phyloP scores from a whole-genome alignment of 2,797 vertebrate genomes.

The Squalus acanthias region DNA sequence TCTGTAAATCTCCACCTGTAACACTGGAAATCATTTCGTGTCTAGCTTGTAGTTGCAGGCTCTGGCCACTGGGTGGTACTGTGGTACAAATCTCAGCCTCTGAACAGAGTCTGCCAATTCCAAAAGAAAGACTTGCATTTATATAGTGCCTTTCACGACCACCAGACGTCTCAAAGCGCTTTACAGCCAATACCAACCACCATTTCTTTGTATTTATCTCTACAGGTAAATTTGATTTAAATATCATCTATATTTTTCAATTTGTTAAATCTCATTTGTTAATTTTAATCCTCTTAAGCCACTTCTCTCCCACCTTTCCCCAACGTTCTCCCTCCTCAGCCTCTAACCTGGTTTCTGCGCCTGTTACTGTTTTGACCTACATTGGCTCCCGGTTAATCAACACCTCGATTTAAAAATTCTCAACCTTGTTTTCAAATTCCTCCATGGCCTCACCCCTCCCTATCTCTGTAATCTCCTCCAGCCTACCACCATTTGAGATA shows the following conservation, averaged over 20 bases:
- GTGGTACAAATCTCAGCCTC: neutral
- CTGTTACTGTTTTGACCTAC: no score
- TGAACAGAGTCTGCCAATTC: neutral
- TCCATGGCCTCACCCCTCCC: no score
- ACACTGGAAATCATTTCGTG: neutral
- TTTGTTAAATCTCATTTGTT: neutral
- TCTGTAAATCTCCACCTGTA: neutral
- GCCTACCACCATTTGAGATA: no score
- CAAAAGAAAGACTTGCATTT: no score
- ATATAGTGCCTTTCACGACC: no score
- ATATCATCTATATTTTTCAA: neutral
- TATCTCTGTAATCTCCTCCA: no score
- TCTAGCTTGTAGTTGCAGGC: neutral
- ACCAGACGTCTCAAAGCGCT: no score
- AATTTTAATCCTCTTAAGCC: neutral
- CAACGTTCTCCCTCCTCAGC: neutral
- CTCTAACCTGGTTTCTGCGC: neutral
- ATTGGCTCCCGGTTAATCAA: no score
- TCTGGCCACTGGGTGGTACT: neutral
- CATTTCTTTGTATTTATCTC: neutral
- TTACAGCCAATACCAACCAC: neutral
- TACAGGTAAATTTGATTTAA: neutral
- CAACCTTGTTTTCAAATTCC: no score
- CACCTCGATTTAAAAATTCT: no score
- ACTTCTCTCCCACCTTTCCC: no score